These are phyloP conservation scores for Anagyrus pseudococci DNA, from an alignment of 2,888 invertebrate genomes.

Conservation along the genomic window DNA sequence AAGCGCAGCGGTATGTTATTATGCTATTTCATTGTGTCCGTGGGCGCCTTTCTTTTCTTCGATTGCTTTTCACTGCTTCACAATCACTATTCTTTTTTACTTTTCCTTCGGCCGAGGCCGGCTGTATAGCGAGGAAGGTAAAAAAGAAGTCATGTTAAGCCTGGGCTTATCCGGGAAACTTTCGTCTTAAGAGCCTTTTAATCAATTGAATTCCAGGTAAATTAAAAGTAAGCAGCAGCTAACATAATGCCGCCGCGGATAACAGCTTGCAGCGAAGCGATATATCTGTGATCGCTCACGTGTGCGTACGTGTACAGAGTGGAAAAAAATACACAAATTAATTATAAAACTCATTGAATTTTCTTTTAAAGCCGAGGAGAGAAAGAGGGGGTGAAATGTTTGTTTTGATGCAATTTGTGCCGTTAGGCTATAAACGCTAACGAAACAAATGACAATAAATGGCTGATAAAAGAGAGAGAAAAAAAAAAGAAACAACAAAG, in stretches of 20 bases:
- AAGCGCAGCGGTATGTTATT: conserved; percentile 16
- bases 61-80: conserved; percentile 25
- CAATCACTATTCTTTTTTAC: neutral
- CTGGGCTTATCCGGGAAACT: neutral
- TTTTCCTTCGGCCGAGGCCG: neutral
- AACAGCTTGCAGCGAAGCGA: no score
- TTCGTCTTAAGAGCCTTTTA: conserved; percentile 12
- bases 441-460: no score
- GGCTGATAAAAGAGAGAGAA: no score
- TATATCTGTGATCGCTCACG: no score
- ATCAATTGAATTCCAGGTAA: conserved; percentile 13
- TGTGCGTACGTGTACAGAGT: neutral
- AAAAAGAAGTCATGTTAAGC: neutral
- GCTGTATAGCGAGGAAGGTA: no score
- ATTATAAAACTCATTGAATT: conserved; percentile 18
- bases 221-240: neutral
- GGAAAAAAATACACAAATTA: conserved; percentile 4
- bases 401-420: conserved; percentile 7
- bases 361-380: conserved; percentile 4
- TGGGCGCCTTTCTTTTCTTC: conserved; percentile 21
- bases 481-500: no score
- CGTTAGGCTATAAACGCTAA: no score
- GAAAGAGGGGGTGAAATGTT: no score
- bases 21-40: conserved; percentile 9
- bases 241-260: neutral